These are phyloP conservation scores for Rhagophthalmus giganteus DNA, from an alignment of 2,888 invertebrate genomes.

Conservation along the genomic window DNA sequence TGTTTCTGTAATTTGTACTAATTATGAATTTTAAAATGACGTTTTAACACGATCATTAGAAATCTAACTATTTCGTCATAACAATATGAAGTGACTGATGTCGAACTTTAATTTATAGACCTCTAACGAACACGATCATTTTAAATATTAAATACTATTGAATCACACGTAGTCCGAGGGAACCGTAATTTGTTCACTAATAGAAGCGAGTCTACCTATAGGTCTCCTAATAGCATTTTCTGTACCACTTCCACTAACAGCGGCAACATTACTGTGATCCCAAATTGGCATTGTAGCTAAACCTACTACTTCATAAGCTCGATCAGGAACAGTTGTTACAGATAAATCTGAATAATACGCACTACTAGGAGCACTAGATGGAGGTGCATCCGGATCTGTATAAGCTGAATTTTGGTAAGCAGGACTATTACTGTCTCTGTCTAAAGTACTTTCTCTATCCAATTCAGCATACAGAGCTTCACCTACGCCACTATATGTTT, in stretches of 20 bases:
- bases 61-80: too few relatives aligned
- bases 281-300: constrained; percentile 58
- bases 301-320: constrained; percentile 66
- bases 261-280: constrained; percentile 45
- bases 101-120: too few relatives aligned
- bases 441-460: constrained; percentile 59
- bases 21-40: too few relatives aligned
- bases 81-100: too few relatives aligned
- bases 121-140: too few relatives aligned
- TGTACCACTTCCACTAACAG: constrained; percentile 44
- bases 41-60: too few relatives aligned
- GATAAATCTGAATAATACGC: constrained; percentile 75
- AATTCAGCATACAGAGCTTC: constrained; percentile 73
- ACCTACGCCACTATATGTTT: constrained; percentile 61
- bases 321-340: constrained; percentile 59
- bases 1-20: too few relatives aligned
- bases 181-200: constrained; percentile 61
- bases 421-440: constrained; percentile 56
- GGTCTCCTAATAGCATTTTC: constrained; percentile 51
- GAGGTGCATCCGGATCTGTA: constrained; percentile 61
- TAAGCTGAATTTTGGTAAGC: constrained; percentile 75
- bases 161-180: constrained; percentile 63
- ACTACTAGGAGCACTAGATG: constrained; percentile 70
- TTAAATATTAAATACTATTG: too few relatives aligned
- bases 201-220: constrained; percentile 58